Evolutionary conservation across 2,113 vertebrate genomes (phyloP).

Genomic region (Cinclus cinclus): DNA sequence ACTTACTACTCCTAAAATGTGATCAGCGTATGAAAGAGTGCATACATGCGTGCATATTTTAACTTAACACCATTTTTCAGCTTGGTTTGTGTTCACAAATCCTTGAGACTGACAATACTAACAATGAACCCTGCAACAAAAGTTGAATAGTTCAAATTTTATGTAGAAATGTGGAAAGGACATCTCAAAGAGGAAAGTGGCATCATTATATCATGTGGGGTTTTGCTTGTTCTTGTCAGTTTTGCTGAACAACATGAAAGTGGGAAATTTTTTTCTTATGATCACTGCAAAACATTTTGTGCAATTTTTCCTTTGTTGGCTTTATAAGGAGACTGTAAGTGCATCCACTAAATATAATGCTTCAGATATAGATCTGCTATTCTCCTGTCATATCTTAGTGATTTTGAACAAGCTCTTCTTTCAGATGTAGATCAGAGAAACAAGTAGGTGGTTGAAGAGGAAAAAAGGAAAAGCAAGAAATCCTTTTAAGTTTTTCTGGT

Average conservation of each 20-base stretch:
- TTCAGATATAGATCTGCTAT: neutral
- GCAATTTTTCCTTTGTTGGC: neutral
- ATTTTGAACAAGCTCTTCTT: constrained; percentile 24
- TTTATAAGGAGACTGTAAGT: neutral
- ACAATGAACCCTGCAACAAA: neutral
- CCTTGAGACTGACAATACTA: neutral
- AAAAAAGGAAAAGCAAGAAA: neutral
- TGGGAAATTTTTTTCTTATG: neutral
- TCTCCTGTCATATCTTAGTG: neutral
- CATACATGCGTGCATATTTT: neutral
- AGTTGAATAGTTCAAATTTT: neutral
- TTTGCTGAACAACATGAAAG: neutral
- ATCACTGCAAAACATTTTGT: neutral
- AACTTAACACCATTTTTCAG: neutral
- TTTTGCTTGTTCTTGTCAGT: neutral
- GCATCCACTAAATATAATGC: neutral
- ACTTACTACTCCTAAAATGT: neutral
- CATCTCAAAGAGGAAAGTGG: neutral
- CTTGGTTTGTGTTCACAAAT: neutral
- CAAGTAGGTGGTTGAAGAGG: neutral
- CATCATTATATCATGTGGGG: neutral
- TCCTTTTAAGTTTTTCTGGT: constrained; percentile 12
- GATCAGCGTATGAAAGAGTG: neutral
- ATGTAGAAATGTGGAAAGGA: neutral
- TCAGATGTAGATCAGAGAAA: constrained; percentile 39